These are phyloP conservation scores for Clarias pachynema DNA, from an alignment of 2,797 vertebrate genomes.

Conservation along the genomic window DNA sequence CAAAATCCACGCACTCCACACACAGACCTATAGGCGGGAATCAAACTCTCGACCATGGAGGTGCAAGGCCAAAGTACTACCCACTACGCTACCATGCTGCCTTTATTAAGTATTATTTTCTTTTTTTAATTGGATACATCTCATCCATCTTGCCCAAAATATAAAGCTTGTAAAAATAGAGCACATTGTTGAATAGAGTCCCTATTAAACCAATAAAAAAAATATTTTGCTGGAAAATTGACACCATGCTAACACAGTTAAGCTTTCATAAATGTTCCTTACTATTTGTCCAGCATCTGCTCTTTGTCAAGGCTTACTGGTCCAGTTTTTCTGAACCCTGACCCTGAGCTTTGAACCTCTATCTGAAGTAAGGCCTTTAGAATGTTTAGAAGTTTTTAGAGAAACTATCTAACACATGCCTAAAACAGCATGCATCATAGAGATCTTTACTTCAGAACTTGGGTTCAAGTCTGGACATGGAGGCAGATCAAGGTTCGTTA, in stretches of 20 bases:
- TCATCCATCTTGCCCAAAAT: neutral
- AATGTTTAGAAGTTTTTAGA: constrained; percentile 15
- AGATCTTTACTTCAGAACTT: constrained; percentile 5
- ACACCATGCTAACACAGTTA: constrained; percentile 10
- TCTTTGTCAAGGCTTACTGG: neutral
- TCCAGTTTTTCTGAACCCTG: constrained; percentile 13
- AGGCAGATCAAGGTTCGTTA: constrained; percentile 22
- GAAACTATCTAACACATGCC: neutral
- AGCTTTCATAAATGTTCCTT: constrained; percentile 14
- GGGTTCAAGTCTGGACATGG: constrained; percentile 14
- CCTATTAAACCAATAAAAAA: neutral
- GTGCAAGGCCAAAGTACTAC: too few relatives aligned
- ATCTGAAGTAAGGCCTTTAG: neutral
- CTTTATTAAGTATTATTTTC: too few relatives aligned
- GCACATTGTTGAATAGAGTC: constrained; percentile 11
- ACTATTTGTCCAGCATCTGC: neutral
- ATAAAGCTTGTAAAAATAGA: neutral
- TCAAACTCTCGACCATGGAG: too few relatives aligned
- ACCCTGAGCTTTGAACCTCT: constrained; percentile 12
- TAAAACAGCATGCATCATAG: constrained; percentile 10
- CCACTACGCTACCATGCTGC: too few relatives aligned
- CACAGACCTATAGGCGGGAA: too few relatives aligned
- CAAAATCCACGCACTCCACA: too few relatives aligned
- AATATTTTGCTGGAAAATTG: neutral
- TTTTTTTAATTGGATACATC: neutral